Percentiles rank a stretch among this genome's conserved stretches.
Evolutionary conservation across 2,113 vertebrate species (phyloP).

Genomic region (Tachycineta bicolor): DNA sequence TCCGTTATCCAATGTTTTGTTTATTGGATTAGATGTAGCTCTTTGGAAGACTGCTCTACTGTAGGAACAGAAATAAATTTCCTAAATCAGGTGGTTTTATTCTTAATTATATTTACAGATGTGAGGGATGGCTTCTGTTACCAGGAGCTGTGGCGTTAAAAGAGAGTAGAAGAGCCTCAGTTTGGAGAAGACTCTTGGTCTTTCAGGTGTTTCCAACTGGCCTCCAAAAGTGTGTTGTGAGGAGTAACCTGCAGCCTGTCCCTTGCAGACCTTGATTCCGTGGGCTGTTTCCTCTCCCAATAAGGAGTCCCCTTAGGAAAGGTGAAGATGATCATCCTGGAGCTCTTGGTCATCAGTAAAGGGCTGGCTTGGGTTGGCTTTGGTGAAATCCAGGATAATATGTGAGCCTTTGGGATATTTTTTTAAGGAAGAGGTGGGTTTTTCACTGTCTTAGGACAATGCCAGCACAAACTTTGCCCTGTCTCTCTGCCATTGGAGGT

Average conservation of each 20-base stretch:
- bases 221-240: background rate
- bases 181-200: background rate
- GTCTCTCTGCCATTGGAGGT: background rate
- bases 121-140: background rate
- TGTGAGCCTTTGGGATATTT: background rate
- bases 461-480: background rate
- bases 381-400: background rate
- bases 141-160: background rate
- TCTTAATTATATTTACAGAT: background rate
- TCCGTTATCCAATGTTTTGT: background rate
- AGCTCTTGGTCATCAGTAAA: background rate
- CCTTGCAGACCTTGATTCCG: fast-evolving
- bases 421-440: background rate
- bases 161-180: background rate
- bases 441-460: background rate
- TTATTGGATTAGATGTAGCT: background rate
- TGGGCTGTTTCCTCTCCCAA: background rate
- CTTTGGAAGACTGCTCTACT: background rate
- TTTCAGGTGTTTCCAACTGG: background rate
- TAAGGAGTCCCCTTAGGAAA: background rate
- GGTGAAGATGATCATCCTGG: background rate
- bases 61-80: background rate
- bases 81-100: fast-evolving
- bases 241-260: background rate
- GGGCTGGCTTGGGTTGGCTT: background rate